Evolutionary conservation across 2,113 vertebrate species (phyloP).

Genomic region (Mobula hypostoma): DNA sequence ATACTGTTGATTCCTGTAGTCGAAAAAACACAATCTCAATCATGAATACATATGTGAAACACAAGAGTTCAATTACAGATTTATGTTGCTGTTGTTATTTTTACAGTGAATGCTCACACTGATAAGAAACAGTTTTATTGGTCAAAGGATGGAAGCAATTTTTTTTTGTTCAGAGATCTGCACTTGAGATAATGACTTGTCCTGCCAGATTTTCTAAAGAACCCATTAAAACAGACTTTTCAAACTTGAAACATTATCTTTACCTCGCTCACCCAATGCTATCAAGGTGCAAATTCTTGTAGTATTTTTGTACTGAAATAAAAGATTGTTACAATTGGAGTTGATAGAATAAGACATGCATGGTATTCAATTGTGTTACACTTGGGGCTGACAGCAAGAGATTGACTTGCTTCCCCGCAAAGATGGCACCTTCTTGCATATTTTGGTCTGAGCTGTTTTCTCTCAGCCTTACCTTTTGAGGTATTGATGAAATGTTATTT

Average conservation of each 20-base stretch:
- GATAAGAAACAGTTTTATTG: not conserved
- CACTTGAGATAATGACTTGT: not conserved
- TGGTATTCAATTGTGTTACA: too few relatives aligned
- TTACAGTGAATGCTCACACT: not conserved
- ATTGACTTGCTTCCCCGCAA: too few relatives aligned
- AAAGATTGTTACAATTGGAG: too few relatives aligned
- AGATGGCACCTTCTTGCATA: not conserved
- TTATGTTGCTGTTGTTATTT: not conserved
- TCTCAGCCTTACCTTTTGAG: not conserved
- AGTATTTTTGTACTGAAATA: not conserved
- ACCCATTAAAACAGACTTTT: not conserved
- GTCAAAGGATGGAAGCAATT: not conserved
- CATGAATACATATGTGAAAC: too few relatives aligned
- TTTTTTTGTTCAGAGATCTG: not conserved
- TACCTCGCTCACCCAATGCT: not conserved
- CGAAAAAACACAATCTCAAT: too few relatives aligned
- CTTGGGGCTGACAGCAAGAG: not conserved
- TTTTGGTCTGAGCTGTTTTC: not conserved
- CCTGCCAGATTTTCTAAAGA: not conserved
- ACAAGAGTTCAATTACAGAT: not conserved
- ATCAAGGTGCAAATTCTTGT: not conserved
- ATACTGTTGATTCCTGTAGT: too few relatives aligned
- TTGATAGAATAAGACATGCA: not conserved
- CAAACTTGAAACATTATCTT: not conserved
- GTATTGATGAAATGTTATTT: not conserved